Base-by-base conservation (phyloP, 2,797 vertebrate species). In the Hoplostethus mediterraneus region DNA sequence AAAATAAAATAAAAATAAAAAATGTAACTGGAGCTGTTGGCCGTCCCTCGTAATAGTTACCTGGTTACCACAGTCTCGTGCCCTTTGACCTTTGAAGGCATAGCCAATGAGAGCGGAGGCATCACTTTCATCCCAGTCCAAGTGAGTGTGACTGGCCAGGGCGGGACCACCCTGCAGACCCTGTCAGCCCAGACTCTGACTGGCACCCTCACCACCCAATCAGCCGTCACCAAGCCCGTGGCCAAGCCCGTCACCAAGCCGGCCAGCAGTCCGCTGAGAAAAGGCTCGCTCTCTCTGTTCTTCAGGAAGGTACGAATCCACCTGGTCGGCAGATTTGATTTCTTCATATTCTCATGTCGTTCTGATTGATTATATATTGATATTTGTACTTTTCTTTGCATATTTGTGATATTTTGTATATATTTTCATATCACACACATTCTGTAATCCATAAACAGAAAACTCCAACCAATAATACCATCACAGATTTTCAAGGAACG, bases 41-140 rank as follows among this genome's bases (percentile, higher is more conserved):
- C 21, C 21, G 21, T 21, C 21, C 21, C 21, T 21, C 21, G 21
- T 21, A 21, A 21, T 21, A 21, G 21, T 21, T 21, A 21, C 21
- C 21, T 21, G 21, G 21, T 21, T 21, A 21, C 21, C 4, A 1
- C 21, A 44, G 17, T 56, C 21, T 63, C n/a, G 31, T 59, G n/a
- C 16, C 67, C 51, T 79, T 42, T 78, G 64, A 54, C 49, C 71
- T 71, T 69, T 81, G 11, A 83, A 97, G 97, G 96, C 31, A 97
- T 97, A 73, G 95, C 97, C 85, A 97, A 97, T 63, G 96, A 97
- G 87, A 97, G 94, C 0, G 96, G 97, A 80, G 95, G 96, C 47
- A 97, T 98, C 77, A 97, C 96, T 0, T 96, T 98, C 90, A 95
- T 97, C 83, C 96, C 97, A 0, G 93, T 97, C 10, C 96, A 97